These are phyloP conservation scores for Phylloscopus whistleri DNA, from an alignment of 2,113 vertebrate genomes.

Conservation along the genomic window DNA sequence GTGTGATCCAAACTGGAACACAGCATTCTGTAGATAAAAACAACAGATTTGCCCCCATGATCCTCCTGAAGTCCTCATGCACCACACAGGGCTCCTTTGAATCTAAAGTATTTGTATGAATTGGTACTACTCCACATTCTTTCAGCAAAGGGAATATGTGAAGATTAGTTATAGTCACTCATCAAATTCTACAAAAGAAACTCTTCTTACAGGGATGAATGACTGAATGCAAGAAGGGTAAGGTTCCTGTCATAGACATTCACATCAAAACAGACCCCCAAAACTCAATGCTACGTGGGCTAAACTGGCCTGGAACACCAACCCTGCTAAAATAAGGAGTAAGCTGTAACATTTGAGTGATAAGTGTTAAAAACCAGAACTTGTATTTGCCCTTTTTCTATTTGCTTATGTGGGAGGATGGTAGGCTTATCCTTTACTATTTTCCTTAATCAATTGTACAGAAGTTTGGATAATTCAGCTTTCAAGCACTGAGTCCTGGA, in stretches of 20 bases:
- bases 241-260: neutral
- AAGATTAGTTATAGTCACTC: neutral
- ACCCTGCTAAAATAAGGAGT: neutral
- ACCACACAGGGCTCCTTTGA: neutral
- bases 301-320: neutral
- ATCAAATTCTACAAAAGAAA: neutral
- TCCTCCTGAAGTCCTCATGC: neutral
- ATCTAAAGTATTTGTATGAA: neutral
- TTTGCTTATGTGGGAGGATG: neutral
- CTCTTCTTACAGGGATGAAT: neutral
- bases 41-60: neutral
- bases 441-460: neutral
- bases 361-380: neutral
- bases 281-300: rapidly evolving
- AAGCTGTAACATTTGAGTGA: neutral
- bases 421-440: neutral
- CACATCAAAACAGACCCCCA: neutral
- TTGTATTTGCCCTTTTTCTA: neutral
- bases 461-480: neutral
- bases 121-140: neutral
- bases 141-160: neutral
- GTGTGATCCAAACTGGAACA: neutral
- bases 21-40: neutral
- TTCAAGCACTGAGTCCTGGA: neutral
- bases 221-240: neutral